Base-by-base conservation (phyloP, 2,888 invertebrate species). In the Cerceris rybyensis region DNA sequence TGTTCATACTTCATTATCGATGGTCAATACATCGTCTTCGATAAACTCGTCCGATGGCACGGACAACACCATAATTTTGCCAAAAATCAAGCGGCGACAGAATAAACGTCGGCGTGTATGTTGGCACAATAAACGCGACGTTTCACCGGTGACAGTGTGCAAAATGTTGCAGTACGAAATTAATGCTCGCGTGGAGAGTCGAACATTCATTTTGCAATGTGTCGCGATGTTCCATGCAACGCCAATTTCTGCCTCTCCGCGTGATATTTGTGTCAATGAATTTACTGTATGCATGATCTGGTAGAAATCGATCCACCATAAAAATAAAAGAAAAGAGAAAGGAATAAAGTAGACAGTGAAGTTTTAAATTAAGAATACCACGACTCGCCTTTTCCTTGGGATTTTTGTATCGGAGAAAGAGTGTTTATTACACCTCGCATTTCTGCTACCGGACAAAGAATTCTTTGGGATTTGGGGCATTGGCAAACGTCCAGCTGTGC, bases 401-500 rank as follows among this genome's bases (percentile, higher is more conserved):
- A 9, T 8, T 7, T 17, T 7, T 55, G 55, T 55, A 55, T 55
- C 50, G n/a, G 16, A 1, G 9, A 16, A 28, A 28, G 16, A 9
- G 46, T 70, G 75, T 41, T 76, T 64, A 68, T 64, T 67, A 61
- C 52, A 54, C 17, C 41, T 5, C 13, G 41, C 5, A 41, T 0
- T 49, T 50, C 8, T 52, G 28, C 42, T 16, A 42, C 58, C 57
- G 16, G 43, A 13, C 39, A 54, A 64, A 63, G 63, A 52, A 43
- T 68, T 58, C 60, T 58, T 49, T 63, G 66, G 46, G 73, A 73
- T 64, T 52, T 9, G 42, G 8, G 46, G 43, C 17, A 58, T 49
- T 73, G 73, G 76, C 60, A n/a, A 16, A 13, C 39, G 8, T 77
- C 73, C 78, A 68, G 55, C 17, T 49, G 68, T 68, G 41, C 70